Evolutionary conservation across 1,140 invertebrate species (phyloP).

Genomic region (Drosophila erecta): DNA sequence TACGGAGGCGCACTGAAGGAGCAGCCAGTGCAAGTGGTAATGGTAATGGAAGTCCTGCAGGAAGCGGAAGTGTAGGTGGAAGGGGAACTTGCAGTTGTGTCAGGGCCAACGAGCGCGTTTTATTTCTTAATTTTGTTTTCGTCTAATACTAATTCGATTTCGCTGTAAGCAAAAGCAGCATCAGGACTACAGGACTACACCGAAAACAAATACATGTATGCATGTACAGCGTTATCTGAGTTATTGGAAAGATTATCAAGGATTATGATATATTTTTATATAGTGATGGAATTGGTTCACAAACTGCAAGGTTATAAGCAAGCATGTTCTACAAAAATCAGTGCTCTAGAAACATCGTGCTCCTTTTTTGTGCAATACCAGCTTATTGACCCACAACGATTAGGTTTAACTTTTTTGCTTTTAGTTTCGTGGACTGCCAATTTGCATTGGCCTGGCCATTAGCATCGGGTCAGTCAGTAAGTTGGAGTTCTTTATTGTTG

Average conservation of each 20-base stretch:
- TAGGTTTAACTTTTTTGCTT: conserved; percentile 46
- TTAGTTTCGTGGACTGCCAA: conserved; percentile 50
- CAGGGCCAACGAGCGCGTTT: conserved; percentile 53
- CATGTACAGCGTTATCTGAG: too few relatives aligned
- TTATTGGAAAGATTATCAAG: too few relatives aligned
- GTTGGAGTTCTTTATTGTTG: conserved; percentile 49
- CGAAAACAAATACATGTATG: background rate
- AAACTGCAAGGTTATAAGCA: too few relatives aligned
- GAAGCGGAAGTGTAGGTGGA: conserved; percentile 12
- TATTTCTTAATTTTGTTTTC: conserved; percentile 81
- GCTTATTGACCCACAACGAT: conserved; percentile 71
- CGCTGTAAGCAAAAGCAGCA: conserved; percentile 50
- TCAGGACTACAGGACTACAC: conserved; percentile 1
- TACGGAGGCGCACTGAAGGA: conserved; percentile 60
- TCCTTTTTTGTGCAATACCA: conserved; percentile 13
- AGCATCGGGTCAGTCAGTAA: conserved; percentile 42
- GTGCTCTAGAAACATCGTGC: background rate
- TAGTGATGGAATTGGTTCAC: too few relatives aligned
- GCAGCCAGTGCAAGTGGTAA: conserved; percentile 46
- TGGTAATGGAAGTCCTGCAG: conserved; percentile 33
- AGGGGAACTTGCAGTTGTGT: conserved; percentile 37
- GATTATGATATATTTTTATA: too few relatives aligned
- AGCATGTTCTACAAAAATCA: too few relatives aligned
- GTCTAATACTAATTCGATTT: conserved; percentile 79
- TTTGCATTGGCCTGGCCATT: conserved; percentile 59